These are phyloP conservation scores for Eupithecia subfuscata DNA, from an alignment of 2,888 invertebrate genomes.

Conservation along the genomic window DNA sequence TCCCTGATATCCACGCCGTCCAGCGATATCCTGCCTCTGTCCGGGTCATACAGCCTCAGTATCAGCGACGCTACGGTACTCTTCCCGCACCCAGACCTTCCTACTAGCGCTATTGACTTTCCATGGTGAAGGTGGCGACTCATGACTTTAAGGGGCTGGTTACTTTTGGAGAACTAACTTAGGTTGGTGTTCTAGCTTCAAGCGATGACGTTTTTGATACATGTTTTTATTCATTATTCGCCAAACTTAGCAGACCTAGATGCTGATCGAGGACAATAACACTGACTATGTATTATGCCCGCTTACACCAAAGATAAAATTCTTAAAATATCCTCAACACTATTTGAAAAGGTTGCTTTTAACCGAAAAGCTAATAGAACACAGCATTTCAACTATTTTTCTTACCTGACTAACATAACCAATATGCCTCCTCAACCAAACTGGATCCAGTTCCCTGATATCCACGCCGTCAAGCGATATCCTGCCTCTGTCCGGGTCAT, in stretches of 20 bases:
- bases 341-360: too few relatives aligned
- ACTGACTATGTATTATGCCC: too few relatives aligned
- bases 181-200: too few relatives aligned
- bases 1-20: too few relatives aligned
- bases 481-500: conserved; percentile 90
- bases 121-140: conserved; percentile 87
- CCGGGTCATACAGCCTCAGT: conserved; percentile 94
- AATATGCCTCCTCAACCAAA: conserved; percentile 93
- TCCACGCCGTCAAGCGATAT: conserved; percentile 91
- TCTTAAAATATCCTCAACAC: too few relatives aligned
- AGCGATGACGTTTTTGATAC: too few relatives aligned
- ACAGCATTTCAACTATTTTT: too few relatives aligned
- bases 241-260: too few relatives aligned
- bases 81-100: conserved; percentile 97
- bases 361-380: too few relatives aligned
- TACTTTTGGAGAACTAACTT: conserved; percentile 34
- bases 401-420: conserved; percentile 94
- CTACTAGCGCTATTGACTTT: conserved; percentile 91
- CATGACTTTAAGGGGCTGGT: conserved; percentile 85
- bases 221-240: too few relatives aligned
- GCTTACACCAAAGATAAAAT: too few relatives aligned
- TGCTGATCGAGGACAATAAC: too few relatives aligned
- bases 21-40: conserved; percentile 85
- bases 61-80: conserved; percentile 94
- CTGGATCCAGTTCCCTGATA: conserved; percentile 89